Evolutionary conservation across 2,797 vertebrate species (phyloP).

Genomic region (Chromobotia macracanthus): DNA sequence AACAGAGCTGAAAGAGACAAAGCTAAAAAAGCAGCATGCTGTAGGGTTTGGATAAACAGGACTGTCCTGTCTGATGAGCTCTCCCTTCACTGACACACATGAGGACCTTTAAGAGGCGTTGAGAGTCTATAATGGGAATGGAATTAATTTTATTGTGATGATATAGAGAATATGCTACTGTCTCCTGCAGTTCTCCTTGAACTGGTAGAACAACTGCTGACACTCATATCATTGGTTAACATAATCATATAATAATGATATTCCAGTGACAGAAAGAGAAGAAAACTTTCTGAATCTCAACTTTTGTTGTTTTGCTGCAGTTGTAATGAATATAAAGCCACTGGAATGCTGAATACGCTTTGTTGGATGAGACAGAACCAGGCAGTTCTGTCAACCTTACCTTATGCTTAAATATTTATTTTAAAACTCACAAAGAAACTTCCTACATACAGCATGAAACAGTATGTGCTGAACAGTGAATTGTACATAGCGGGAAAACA

Average conservation of each 20-base stretch:
- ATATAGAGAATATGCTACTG: conserved; percentile 35
- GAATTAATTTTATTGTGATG: conserved; percentile 27
- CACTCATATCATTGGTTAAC: neutral
- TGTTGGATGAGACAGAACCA: neutral
- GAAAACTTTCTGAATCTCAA: neutral
- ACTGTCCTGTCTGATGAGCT: conserved; percentile 29
- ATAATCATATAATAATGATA: conserved; percentile 27
- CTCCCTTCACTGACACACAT: conserved; percentile 3
- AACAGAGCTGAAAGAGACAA: conserved; percentile 34
- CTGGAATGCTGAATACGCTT: conserved; percentile 7
- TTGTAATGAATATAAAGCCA: neutral
- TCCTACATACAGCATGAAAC: neutral
- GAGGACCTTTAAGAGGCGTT: conserved; percentile 20
- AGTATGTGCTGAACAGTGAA: conserved; percentile 7
- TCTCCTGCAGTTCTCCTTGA: conserved; percentile 31
- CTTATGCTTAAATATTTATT: neutral
- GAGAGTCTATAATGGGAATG: conserved; percentile 25
- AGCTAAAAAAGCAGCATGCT: conserved; percentile 9
- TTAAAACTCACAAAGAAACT: neutral
- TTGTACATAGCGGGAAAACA: neutral
- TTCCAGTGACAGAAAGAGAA: neutral
- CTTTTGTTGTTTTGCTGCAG: neutral
- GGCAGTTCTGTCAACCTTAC: neutral
- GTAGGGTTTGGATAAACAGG: conserved; percentile 28
- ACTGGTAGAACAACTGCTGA: conserved; percentile 23